A percentile compares a stretch with the other conserved stretches of the same genome.
Evolutionary conservation across 2,113 vertebrate genomes (phyloP).

Genomic region (Chaetodon auriga): DNA sequence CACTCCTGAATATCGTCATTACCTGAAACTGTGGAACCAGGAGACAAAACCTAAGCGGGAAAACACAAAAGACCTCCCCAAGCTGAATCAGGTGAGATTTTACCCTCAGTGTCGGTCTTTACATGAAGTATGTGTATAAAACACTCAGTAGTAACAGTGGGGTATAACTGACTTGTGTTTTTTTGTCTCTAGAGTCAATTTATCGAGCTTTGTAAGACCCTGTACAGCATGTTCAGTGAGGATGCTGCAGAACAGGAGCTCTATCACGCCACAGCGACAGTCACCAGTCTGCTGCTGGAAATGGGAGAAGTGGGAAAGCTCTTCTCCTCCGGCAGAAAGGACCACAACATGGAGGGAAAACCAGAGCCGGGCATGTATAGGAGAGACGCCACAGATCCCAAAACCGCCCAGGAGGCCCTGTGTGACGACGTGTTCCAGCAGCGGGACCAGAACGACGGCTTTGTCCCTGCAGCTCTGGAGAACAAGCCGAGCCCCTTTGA

Average conservation of each 20-base stretch:
- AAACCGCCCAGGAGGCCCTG: not conserved
- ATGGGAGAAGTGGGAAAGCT: constrained; percentile 98
- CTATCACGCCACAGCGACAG: constrained; percentile 95
- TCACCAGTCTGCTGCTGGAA: constrained; percentile 97
- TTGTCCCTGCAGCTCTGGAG: constrained; percentile 67
- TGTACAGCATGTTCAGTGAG: constrained; percentile 99
- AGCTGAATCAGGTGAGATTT: constrained; percentile 91
- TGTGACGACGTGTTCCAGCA: constrained; percentile 16
- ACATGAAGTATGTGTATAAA: not conserved
- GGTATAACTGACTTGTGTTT: not conserved
- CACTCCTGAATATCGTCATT: constrained; percentile 93
- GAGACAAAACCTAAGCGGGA: constrained; percentile 91
- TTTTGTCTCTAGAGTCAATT: constrained; percentile 90
- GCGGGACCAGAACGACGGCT: constrained; percentile 65
- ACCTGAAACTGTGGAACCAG: constrained; percentile 93
- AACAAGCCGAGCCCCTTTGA: constrained; percentile 18
- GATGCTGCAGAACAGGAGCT: constrained; percentile 94
- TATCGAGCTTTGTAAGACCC: constrained; percentile 96
- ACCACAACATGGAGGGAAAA: constrained; percentile 57
- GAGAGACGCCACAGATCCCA: constrained; percentile 8
- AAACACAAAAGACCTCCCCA: constrained; percentile 92
- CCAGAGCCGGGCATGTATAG: not conserved
- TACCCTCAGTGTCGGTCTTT: no score
- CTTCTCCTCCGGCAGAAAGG: constrained; percentile 81
- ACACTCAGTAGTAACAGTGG: not conserved